phyloP scores from a whole-genome alignment of 2,113 vertebrate genomes.

The Chamaea fasciata region DNA sequence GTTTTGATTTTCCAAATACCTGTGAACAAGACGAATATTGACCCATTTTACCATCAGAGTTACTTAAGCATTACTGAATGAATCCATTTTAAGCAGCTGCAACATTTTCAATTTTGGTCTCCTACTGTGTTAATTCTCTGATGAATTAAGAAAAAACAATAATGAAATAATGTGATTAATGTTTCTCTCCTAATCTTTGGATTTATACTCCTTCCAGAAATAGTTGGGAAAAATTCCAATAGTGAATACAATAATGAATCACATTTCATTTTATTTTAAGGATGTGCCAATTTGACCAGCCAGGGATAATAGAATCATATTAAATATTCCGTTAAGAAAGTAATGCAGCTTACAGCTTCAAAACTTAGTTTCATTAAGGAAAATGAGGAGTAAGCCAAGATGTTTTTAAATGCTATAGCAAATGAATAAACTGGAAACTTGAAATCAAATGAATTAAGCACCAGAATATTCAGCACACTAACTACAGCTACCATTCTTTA shows the following conservation, averaged over 20 bases:
- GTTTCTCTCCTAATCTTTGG: neutral
- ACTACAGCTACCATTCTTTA: neutral
- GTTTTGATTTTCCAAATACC: neutral
- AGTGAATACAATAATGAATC: neutral
- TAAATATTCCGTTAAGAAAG: neutral
- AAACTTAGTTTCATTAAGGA: neutral
- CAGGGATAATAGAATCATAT: neutral
- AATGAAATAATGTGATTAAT: neutral
- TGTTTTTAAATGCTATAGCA: neutral
- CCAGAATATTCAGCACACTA: neutral
- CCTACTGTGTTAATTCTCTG: neutral
- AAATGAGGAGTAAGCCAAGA: neutral
- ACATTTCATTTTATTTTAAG: neutral
- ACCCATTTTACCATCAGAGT: neutral
- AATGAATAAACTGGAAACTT: neutral
- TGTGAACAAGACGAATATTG: neutral
- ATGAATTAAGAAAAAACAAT: neutral
- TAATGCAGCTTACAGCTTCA: neutral
- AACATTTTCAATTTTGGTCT: neutral
- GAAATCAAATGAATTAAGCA: neutral
- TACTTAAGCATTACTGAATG: neutral
- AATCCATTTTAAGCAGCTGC: neutral
- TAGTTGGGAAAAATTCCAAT: neutral
- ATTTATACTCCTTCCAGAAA: neutral
- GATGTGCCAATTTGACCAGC: neutral